Evolutionary conservation across 2,797 vertebrate species (phyloP).

Genomic region (Mormyrops boulengeri): DNA sequence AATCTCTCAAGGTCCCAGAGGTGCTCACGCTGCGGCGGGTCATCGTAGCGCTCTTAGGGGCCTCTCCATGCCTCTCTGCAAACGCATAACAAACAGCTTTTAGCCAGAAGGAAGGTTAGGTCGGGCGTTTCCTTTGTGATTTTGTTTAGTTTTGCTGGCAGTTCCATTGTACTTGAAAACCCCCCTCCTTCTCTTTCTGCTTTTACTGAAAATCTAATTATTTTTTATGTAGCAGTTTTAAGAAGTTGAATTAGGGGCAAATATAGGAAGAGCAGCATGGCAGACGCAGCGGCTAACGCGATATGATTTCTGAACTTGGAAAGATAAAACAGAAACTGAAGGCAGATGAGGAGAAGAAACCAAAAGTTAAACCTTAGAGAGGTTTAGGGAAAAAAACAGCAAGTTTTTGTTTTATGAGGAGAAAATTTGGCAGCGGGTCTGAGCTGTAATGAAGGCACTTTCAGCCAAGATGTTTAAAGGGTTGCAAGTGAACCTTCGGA

Average conservation of each 20-base stretch:
- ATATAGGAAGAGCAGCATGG: neutral
- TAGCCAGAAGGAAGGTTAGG: neutral
- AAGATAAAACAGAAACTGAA: neutral
- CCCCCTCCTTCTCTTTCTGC: neutral
- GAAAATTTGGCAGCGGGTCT: neutral
- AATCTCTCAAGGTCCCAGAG: neutral
- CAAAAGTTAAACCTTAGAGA: neutral
- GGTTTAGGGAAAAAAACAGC: neutral
- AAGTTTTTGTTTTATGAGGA: neutral
- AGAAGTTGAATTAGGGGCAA: neutral
- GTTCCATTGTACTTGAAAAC: neutral
- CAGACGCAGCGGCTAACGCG: neutral
- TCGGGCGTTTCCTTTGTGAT: neutral
- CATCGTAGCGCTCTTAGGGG: neutral
- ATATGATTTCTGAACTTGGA: neutral
- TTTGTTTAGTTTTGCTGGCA: neutral
- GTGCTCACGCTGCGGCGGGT: neutral
- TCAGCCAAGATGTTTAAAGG: neutral
- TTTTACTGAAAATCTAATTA: slow-evolving; percentile 1
- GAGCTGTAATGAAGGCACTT: neutral
- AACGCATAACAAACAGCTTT: neutral
- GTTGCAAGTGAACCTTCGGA: neutral
- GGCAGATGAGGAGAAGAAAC: neutral
- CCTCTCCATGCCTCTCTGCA: neutral
- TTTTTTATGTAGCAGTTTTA: neutral